These are phyloP conservation scores for Cylloceria caligata DNA, from an alignment of 2,888 invertebrate genomes.

Conservation along the genomic window DNA sequence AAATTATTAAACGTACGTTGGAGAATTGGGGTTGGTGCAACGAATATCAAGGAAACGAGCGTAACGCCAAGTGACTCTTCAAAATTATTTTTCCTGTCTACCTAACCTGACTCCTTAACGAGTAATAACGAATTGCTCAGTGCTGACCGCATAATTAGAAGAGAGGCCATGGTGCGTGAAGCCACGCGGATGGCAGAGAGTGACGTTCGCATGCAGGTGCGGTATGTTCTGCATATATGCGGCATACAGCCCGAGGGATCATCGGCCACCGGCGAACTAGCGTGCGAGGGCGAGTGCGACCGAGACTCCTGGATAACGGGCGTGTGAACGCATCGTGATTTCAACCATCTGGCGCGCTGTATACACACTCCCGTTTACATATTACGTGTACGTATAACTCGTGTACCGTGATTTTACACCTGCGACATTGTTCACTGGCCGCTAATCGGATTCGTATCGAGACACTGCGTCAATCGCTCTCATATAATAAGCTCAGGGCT, in stretches of 20 bases:
- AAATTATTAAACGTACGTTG: constrained; percentile 2
- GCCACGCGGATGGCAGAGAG: constrained; percentile 17
- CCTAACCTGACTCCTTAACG: constrained; percentile 23
- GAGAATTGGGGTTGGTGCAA: not conserved
- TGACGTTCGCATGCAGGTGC: constrained; percentile 52
- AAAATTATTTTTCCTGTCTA: constrained; percentile 16
- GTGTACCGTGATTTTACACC: constrained; percentile 75
- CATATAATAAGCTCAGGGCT: constrained; percentile 16
- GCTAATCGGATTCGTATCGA: constrained; percentile 31
- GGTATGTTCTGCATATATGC: constrained; percentile 5
- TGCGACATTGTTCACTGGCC: constrained; percentile 65
- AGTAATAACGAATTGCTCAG: constrained; percentile 30
- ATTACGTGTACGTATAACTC: not conserved
- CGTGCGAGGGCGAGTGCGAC: constrained; percentile 8
- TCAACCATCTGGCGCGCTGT: constrained; percentile 71
- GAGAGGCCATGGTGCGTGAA: constrained; percentile 63
- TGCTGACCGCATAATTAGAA: constrained; percentile 61
- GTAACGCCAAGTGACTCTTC: constrained; percentile 10
- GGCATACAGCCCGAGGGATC: constrained; percentile 42
- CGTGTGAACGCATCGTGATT: constrained; percentile 73
- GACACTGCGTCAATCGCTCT: constrained; percentile 27
- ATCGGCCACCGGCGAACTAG: constrained; percentile 20
- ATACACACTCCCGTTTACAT: constrained; percentile 28
- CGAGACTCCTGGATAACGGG: constrained; percentile 58
- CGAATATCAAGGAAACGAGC: constrained; percentile 12